Conservation (phyloP, 2,113 vertebrate species). For the Pollachius pollachius region DNA sequence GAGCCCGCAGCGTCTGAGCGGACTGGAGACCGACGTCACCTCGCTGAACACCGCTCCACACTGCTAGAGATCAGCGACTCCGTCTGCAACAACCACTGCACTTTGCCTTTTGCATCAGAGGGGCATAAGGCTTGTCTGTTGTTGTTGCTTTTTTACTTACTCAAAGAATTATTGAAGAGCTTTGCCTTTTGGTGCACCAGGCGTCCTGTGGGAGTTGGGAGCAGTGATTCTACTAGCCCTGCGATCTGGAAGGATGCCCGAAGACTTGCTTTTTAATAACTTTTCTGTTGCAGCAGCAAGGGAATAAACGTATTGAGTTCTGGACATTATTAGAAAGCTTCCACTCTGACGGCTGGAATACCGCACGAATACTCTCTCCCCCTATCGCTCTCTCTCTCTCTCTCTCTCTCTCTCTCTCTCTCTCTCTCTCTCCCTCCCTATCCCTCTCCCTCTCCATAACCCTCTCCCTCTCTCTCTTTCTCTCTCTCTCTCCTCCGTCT, state of each 20-base stretch:
- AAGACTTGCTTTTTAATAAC: background rate
- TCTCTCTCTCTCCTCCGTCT: conserved; percentile 23
- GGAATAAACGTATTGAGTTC: conserved; percentile 3
- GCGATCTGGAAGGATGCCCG: background rate
- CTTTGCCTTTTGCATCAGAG: background rate
- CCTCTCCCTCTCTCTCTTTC: no score
- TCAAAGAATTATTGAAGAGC: background rate
- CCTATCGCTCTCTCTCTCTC: background rate
- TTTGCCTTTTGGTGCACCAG: background rate
- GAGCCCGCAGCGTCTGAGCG: conserved; percentile 33
- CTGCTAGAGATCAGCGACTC: no score
- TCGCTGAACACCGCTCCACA: no score
- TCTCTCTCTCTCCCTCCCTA: no score
- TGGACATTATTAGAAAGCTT: conserved; percentile 37
- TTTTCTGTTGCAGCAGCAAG: background rate
- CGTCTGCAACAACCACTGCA: background rate
- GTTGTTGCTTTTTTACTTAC: background rate
- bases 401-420: background rate
- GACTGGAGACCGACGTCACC: no score
- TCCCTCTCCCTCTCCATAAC: no score
- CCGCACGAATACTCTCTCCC: conserved; percentile 21
- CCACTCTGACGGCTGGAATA: conserved; percentile 52
- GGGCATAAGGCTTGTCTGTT: background rate
- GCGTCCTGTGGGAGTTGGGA: background rate
- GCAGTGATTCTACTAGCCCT: background rate